Evolutionary conservation across 2,888 invertebrate species (phyloP).

Genomic region (Limnephilus rhombicus): DNA sequence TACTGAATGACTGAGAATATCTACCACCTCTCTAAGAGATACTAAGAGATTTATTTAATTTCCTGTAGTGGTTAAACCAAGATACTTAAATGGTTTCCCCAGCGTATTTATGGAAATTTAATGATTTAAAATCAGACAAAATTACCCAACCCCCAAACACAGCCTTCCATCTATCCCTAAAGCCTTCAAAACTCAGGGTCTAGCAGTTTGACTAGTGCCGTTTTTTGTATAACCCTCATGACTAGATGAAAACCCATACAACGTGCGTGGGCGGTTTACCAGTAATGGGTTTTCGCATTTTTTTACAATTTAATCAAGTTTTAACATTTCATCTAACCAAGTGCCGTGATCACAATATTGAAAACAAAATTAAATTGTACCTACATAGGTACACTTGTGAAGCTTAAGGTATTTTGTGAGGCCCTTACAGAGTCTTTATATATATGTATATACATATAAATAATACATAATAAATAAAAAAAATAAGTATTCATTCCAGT

Average conservation of each 20-base stretch:
- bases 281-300: not conserved
- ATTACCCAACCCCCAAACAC: not conserved
- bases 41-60: not conserved
- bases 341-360: no score
- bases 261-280: not conserved
- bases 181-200: not conserved
- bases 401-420: no score
- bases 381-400: no score
- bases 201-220: constrained; percentile 9
- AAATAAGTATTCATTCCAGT: no score
- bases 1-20: no score
- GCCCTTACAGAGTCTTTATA: no score
- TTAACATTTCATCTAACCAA: no score
- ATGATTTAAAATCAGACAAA: not conserved
- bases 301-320: not conserved
- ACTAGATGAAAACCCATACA: not conserved
- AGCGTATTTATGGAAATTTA: not conserved
- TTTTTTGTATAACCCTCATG: not conserved
- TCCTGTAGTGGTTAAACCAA: not conserved
- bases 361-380: no score
- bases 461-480: no score
- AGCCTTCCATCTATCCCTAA: not conserved
- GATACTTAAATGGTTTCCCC: not conserved
- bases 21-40: no score
- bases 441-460: no score